Conservation (phyloP, 2,113 vertebrate genomes). For the Gila orcuttii region DNA sequence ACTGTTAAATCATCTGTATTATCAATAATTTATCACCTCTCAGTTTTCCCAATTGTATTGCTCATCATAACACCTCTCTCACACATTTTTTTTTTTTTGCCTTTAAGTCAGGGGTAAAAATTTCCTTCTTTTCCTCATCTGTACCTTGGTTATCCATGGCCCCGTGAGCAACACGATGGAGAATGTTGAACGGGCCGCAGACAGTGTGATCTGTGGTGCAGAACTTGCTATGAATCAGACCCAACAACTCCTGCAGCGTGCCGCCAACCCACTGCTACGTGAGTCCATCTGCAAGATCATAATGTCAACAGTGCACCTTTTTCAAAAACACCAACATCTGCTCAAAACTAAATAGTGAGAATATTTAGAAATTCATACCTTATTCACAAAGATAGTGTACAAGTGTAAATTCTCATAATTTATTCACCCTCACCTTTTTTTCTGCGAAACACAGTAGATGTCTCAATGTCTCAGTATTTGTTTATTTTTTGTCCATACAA, state of each 20-base stretch:
- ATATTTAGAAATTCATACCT: neutral
- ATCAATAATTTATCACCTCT: neutral
- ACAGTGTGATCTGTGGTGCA: slow-evolving; percentile 83
- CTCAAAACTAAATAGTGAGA: neutral
- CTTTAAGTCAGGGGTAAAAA: slow-evolving; percentile 76
- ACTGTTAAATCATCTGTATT: neutral
- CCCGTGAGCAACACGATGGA: slow-evolving; percentile 82
- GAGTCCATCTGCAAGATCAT: slow-evolving; percentile 63
- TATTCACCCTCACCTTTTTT: no score
- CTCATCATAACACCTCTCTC: neutral
- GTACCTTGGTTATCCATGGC: slow-evolving; percentile 79
- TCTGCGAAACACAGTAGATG: no score
- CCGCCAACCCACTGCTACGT: slow-evolving; percentile 82
- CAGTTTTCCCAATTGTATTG: neutral
- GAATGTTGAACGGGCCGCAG: slow-evolving; percentile 78
- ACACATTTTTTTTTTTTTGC: neutral
- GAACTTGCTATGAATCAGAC: slow-evolving; percentile 90
- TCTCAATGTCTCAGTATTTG: no score
- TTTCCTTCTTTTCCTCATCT: slow-evolving; percentile 77
- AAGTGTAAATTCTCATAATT: neutral
- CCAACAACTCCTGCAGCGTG: slow-evolving; percentile 70
- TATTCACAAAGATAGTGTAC: neutral
- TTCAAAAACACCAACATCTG: slow-evolving; percentile 9
- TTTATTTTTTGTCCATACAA: no score
- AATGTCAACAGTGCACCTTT: neutral